Conservation (phyloP, 2,113 vertebrate species). For the Apodemus sylvaticus region DNA sequence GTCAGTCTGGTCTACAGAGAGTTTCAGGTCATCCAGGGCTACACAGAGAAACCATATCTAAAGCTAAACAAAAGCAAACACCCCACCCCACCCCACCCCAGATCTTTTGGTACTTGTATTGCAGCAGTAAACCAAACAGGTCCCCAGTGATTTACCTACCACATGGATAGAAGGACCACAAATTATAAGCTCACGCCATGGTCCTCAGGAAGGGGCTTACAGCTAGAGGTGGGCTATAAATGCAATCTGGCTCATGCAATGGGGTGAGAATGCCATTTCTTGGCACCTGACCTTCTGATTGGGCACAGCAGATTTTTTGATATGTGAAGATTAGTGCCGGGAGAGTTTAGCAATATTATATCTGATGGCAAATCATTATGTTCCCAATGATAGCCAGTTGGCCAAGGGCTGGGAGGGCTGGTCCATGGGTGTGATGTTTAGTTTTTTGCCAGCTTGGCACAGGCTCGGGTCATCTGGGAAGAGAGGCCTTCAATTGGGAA, state of each 20-base stretch:
- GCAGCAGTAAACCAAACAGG: background rate
- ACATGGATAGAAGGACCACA: background rate
- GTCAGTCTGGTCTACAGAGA: background rate
- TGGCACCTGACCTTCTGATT: fast-evolving
- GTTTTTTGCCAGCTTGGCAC: background rate
- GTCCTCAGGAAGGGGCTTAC: background rate
- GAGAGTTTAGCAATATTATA: background rate
- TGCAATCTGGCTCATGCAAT: background rate
- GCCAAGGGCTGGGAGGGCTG: background rate
- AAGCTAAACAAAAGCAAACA: background rate
- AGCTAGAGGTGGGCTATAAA: background rate
- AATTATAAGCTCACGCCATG: fast-evolving
- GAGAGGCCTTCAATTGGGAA: background rate
- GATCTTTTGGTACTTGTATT: background rate
- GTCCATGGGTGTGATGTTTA: background rate
- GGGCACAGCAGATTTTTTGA: background rate
- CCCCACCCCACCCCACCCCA: background rate
- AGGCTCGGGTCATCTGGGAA: background rate
- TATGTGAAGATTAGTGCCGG: background rate
- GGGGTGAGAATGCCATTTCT: background rate
- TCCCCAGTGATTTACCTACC: background rate
- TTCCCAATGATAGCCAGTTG: background rate
- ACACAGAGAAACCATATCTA: background rate
- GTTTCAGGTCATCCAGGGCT: background rate
- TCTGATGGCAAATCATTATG: background rate